A percentile compares a stretch with the other conserved stretches of the same genome.
Evolutionary conservation across 2,888 invertebrate species (phyloP).

Genomic region (Hesperia comma): DNA sequence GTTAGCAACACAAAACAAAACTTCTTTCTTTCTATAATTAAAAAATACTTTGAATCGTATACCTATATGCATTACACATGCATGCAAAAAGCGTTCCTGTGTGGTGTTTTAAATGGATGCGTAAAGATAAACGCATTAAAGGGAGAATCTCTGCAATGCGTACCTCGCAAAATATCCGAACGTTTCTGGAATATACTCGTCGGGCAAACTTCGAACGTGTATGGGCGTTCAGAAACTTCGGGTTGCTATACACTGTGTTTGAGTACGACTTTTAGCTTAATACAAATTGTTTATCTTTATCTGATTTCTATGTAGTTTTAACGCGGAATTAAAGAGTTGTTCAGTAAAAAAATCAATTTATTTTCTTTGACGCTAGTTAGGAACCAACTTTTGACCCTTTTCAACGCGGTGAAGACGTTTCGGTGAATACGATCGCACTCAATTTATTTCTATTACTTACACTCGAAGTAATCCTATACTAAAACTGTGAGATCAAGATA

Average conservation of each 20-base stretch:
- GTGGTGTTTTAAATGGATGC: neutral
- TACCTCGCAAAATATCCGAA: neutral
- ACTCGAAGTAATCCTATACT: neutral
- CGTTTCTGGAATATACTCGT: neutral
- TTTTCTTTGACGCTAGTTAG: neutral
- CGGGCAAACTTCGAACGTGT: conserved; percentile 8
- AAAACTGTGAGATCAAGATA: neutral
- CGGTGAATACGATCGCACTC: neutral
- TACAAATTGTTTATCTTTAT: too few species aligned
- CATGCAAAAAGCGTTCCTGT: too few species aligned
- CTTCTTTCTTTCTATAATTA: too few species aligned
- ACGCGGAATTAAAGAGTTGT: neutral
- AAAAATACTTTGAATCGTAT: too few species aligned
- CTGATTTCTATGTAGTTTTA: too few species aligned
- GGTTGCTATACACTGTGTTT: too few species aligned
- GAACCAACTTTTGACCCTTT: conserved; percentile 10
- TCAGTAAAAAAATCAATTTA: neutral
- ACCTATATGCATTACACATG: too few species aligned
- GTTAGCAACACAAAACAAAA: too few species aligned
- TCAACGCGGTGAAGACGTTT: conserved; percentile 9
- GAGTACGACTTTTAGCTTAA: too few species aligned
- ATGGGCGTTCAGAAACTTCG: neutral
- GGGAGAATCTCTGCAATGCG: conserved; percentile 23
- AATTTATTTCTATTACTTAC: neutral
- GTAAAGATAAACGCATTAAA: conserved; percentile 7